Evolutionary conservation across 2,888 invertebrate species (phyloP), one percentile per base, ranked within the genome.

Genomic region (Dendrolimus houi): DNA sequence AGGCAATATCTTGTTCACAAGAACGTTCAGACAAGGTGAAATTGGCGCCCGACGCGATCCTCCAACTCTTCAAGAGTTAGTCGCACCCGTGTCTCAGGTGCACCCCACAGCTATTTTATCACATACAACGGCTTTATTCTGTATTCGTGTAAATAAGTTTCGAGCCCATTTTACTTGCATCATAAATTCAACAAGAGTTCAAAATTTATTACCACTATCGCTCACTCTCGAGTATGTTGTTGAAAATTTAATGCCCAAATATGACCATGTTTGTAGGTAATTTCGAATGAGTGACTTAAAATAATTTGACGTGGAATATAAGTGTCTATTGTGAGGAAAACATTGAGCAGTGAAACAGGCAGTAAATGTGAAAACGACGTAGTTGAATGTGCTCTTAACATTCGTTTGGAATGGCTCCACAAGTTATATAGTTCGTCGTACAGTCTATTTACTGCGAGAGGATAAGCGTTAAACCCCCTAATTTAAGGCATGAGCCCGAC

Each of bases 381-480:
- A 67, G 69, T 54, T 56, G 56, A 56, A 58, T 58, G 64, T 66
- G 65, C 65, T 67, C 63, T 64, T 67, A 47, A 66, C 67, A 71
- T 72, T 72, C 72, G 69, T 70, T 64, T 69, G 64, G 72, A 72
- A 77, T 70, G 74, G 74, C 66, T 75, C 76, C 75, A 68, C 74
- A 75, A 75, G 79, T 79, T 79, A 81, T 81, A 81, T 81, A 83
- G 81, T 83, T 80, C 74, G 77, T 75, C 74, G 73, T 72, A 69
- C 75, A 79, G 81, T 83, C 76, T 86, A 85, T 86, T 87, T 85
- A 86, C 85, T 80, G 79, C 75, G 73, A 76, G 81, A 76, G 85
- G 85, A 86, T 85, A 79, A 85, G 78, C 85, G 85, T 83, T 83
- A 86, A 87, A 83, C 82, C 85, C 79, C 82, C 84, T 85, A 87